A percentile compares a stretch with the other conserved stretches of the same genome.
These are phyloP conservation scores for Calidris pugnax DNA, from an alignment of 2,113 vertebrate species.

Conservation along the genomic window DNA sequence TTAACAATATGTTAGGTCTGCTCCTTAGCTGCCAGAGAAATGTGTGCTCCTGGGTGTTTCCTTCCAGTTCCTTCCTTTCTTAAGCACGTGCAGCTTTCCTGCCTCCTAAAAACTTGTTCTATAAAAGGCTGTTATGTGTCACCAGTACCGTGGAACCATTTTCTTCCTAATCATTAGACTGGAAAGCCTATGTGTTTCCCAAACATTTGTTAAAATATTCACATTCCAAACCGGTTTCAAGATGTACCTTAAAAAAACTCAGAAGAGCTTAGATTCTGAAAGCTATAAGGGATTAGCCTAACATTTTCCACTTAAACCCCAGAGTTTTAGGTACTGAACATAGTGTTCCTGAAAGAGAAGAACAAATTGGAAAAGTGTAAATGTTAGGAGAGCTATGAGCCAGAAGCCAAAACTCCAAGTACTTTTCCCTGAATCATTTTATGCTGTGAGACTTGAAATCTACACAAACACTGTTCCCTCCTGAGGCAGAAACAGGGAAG, in stretches of 20 bases:
- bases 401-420: not conserved
- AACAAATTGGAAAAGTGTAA: slow-evolving; percentile 9
- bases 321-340: not conserved
- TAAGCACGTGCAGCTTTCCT: not conserved
- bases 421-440: not conserved
- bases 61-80: not conserved
- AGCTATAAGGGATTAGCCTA: not conserved
- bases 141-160: not conserved
- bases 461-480: not conserved
- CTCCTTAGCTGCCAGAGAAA: not conserved
- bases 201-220: not conserved
- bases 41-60: not conserved
- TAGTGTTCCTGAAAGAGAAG: not conserved
- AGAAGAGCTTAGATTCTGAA: not conserved
- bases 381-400: not conserved
- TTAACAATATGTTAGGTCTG: not conserved
- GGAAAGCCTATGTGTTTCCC: not conserved
- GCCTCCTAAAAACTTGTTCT: not conserved
- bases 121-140: not conserved
- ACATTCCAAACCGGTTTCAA: not conserved
- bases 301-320: not conserved
- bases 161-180: not conserved
- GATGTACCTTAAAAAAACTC: not conserved
- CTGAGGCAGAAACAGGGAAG: not conserved
- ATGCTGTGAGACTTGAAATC: not conserved